A percentile compares a stretch with the other conserved stretches of the same genome.
These are phyloP conservation scores for Sebastes fasciatus DNA, from an alignment of 2,113 vertebrate genomes.

Conservation along the genomic window DNA sequence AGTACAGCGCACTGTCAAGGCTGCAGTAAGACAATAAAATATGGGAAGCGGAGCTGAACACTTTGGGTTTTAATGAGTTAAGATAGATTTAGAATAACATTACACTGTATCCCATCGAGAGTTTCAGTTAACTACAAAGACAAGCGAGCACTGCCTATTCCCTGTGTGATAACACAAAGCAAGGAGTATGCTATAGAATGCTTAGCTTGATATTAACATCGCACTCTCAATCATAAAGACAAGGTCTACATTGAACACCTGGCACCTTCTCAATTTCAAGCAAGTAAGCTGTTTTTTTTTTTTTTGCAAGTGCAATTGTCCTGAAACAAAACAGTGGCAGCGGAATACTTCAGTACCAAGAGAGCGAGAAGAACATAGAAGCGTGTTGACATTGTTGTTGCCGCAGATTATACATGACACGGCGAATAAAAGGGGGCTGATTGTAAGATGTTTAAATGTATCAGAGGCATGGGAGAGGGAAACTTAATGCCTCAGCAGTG, in stretches of 20 bases:
- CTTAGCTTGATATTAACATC: constrained; percentile 60
- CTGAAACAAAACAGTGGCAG: constrained; percentile 64
- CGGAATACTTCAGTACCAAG: constrained; percentile 51
- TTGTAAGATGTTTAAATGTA: constrained; percentile 78
- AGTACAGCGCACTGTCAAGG: constrained; percentile 45
- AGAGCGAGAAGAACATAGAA: constrained; percentile 57
- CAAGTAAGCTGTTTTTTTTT: constrained; percentile 23
- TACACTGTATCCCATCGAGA: constrained; percentile 62
- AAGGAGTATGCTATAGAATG: constrained; percentile 29
- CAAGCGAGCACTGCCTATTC: constrained; percentile 53
- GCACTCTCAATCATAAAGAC: constrained; percentile 49
- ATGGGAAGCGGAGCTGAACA: constrained; percentile 56
- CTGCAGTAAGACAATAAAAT: constrained; percentile 57
- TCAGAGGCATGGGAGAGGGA: constrained; percentile 74
- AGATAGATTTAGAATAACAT: constrained; percentile 71
- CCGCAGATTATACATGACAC: constrained; percentile 81
- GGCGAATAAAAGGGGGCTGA: constrained; percentile 69
- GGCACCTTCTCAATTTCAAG: constrained; percentile 48
- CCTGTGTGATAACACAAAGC: constrained; percentile 58
- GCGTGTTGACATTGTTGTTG: constrained; percentile 76
- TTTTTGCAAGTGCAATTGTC: constrained; percentile 47
- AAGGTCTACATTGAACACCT: constrained; percentile 66
- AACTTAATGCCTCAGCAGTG: constrained; percentile 74
- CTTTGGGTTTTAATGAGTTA: constrained; percentile 70
- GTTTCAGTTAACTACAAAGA: constrained; percentile 72